Conservation (phyloP, 2,113 vertebrate genomes). For the Eurypyga helias region DNA sequence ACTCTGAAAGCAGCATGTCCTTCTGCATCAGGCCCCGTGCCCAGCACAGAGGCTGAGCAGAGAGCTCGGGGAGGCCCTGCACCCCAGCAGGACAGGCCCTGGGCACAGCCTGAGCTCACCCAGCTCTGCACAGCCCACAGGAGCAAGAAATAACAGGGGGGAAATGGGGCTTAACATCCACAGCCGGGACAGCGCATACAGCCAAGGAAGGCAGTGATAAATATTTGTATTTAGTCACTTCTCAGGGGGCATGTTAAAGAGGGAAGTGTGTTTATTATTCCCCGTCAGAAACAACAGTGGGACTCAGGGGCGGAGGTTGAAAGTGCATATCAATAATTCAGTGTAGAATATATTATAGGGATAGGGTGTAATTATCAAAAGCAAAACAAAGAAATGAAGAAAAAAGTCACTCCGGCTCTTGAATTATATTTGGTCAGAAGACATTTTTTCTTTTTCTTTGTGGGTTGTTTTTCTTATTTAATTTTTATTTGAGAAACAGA, state of each 20-base stretch:
- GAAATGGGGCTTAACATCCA: neutral
- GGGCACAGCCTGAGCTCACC: neutral
- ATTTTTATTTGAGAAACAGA: neutral
- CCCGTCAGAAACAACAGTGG: neutral
- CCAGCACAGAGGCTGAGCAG: neutral
- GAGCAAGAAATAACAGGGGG: neutral
- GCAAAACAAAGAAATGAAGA: conserved; percentile 38
- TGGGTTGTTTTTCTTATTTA: neutral
- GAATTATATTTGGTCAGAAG: neutral
- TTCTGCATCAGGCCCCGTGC: neutral
- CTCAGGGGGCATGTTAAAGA: neutral
- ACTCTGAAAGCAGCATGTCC: neutral
- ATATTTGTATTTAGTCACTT: conserved; percentile 11
- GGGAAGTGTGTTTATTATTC: conserved; percentile 12
- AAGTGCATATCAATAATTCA: conserved; percentile 52
- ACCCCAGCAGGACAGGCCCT: neutral
- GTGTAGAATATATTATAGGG: neutral
- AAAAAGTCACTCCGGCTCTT: neutral
- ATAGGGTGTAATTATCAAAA: conserved; percentile 33
- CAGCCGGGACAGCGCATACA: fast-evolving
- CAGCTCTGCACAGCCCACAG: neutral
- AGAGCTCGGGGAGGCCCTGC: neutral
- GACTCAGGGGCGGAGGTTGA: conserved; percentile 14
- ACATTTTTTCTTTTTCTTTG: neutral
- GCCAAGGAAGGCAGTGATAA: neutral